These are phyloP conservation scores for Centroberyx gerrardi DNA, from an alignment of 2,797 vertebrate species.

Conservation along the genomic window DNA sequence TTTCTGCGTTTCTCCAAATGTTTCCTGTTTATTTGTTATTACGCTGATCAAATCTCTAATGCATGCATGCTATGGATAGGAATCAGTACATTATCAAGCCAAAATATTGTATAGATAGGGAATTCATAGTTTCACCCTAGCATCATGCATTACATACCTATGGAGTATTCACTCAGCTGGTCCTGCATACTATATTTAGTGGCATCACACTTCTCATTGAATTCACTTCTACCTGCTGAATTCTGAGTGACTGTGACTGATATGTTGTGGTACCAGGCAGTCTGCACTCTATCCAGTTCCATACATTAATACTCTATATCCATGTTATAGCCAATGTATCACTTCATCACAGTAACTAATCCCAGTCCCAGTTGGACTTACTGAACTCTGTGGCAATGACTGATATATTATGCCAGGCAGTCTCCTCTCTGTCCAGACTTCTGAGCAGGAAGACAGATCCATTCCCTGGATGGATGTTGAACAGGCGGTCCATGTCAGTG, in stretches of 20 bases:
- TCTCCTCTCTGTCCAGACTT: constrained; percentile 92
- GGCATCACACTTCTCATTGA: not conserved
- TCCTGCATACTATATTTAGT: not conserved
- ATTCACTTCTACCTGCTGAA: not conserved
- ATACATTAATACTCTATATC: constrained; percentile 8
- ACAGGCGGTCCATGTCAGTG: constrained; percentile 94
- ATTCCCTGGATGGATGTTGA: constrained; percentile 93
- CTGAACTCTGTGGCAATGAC: constrained; percentile 94
- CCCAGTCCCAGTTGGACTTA: constrained; percentile 82
- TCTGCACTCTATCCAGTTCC: constrained; percentile 7
- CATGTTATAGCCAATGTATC: constrained; percentile 11
- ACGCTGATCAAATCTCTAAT: too few relatives aligned
- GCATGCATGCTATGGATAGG: too few relatives aligned
- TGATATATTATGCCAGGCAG: constrained; percentile 96
- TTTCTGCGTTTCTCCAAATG: too few relatives aligned
- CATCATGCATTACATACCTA: too few relatives aligned
- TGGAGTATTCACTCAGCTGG: not conserved
- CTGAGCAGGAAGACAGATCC: constrained; percentile 94
- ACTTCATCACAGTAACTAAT: not conserved
- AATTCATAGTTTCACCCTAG: too few relatives aligned
- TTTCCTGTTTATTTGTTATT: too few relatives aligned
- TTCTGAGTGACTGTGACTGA: constrained; percentile 15
- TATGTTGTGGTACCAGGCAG: not conserved
- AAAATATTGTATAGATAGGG: too few relatives aligned
- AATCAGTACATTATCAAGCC: too few relatives aligned